A percentile compares a stretch with the other conserved stretches of the same genome.
These are phyloP conservation scores for Anhinga rufa DNA, from an alignment of 2,113 vertebrate species.

Conservation along the genomic window DNA sequence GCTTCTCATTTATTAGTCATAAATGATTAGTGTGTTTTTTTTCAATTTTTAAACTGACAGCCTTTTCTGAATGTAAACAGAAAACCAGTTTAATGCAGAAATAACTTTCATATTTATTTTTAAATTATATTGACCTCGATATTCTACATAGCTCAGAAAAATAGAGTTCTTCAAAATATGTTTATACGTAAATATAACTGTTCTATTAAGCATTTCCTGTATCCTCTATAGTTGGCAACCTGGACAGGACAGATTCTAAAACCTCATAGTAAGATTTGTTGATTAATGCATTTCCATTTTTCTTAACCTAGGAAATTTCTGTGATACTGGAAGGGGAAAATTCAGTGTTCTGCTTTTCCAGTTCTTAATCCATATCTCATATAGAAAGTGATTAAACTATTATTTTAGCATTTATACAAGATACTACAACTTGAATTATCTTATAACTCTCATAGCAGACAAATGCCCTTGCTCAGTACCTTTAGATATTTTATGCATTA, in stretches of 20 bases:
- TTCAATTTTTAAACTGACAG: neutral
- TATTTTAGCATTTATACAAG: neutral
- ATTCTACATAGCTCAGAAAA: neutral
- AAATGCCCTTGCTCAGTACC: neutral
- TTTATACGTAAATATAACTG: neutral
- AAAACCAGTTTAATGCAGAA: neutral
- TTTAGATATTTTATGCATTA: neutral
- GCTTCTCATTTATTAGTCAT: neutral
- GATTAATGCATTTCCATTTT: neutral
- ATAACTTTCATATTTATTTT: neutral
- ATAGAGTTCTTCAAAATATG: neutral
- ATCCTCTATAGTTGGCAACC: neutral
- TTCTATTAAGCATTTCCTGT: neutral
- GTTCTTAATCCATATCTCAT: neutral
- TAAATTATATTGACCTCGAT: neutral
- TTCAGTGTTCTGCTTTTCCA: neutral
- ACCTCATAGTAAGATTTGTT: neutral
- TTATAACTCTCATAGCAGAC: neutral
- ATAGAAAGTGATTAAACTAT: neutral
- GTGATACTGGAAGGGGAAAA: neutral
- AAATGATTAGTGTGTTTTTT: neutral
- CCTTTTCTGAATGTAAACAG: neutral
- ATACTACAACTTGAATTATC: neutral
- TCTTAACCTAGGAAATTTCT: neutral
- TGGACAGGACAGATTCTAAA: neutral